Conservation (phyloP, 2,113 vertebrate genomes). For the Macaca fascicularis region DNA sequence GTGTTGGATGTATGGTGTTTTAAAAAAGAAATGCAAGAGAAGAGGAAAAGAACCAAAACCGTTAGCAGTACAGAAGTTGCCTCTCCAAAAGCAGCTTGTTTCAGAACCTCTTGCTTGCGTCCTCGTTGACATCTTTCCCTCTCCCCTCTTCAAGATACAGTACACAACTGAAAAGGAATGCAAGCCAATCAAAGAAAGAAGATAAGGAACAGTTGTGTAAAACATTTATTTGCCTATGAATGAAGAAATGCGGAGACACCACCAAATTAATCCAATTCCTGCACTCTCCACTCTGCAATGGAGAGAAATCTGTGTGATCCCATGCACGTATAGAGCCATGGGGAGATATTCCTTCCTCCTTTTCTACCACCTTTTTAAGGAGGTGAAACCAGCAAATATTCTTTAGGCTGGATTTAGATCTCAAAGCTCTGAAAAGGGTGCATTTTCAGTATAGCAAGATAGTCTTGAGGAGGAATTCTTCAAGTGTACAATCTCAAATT, state of each 20-base stretch:
- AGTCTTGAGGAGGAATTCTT: constrained; percentile 56
- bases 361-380: background rate
- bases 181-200: background rate
- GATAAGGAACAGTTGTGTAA: background rate
- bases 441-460: constrained; percentile 29
- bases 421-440: constrained; percentile 9
- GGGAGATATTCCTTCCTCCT: background rate
- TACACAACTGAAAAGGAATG: constrained; percentile 13
- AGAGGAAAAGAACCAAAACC: background rate
- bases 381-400: background rate
- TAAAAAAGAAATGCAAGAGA: constrained; percentile 12
- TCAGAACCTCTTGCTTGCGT: background rate
- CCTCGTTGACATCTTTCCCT: background rate
- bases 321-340: rapidly evolving
- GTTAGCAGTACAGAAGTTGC: background rate
- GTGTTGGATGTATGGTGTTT: background rate
- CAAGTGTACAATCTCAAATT: constrained; percentile 55
- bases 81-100: background rate
- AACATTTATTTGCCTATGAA: background rate
- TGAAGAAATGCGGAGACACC: background rate
- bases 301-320: background rate
- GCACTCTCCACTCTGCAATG: background rate
- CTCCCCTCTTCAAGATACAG: background rate
- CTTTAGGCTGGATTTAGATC: background rate
- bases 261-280: background rate